phyloP scores from a whole-genome alignment of 92 coral and sea anemone species.

The Actinostola sp. region DNA sequence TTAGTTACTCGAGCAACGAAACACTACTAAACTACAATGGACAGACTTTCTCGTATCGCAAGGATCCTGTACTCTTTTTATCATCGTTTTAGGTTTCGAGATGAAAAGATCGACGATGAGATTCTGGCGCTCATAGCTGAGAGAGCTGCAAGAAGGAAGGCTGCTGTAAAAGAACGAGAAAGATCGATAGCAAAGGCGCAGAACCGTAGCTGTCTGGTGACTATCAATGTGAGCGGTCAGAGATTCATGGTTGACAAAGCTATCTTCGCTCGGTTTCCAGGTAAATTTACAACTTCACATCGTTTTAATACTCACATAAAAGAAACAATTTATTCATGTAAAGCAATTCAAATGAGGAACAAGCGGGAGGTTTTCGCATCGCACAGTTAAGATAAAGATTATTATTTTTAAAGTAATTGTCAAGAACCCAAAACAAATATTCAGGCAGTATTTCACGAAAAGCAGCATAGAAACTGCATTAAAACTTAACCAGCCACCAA shows the following conservation, averaged over 20 bases:
- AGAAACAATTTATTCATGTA: not conserved
- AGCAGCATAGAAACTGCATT: not conserved
- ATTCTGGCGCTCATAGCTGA: slow-evolving; percentile 33
- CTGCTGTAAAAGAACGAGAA: slow-evolving; percentile 29
- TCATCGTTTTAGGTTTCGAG: slow-evolving; percentile 43
- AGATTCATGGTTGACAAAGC: slow-evolving; percentile 69
- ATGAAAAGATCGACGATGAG: slow-evolving; percentile 48
- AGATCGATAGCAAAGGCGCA: slow-evolving; percentile 27
- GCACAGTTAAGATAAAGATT: not conserved
- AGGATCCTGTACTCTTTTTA: not conserved
- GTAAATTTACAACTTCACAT: slow-evolving; percentile 32
- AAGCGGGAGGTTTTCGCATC: not conserved
- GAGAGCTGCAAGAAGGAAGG: slow-evolving; percentile 39
- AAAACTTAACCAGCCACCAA: not conserved
- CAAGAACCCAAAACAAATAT: not conserved
- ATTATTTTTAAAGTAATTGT: no score
- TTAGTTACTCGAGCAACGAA: no score
- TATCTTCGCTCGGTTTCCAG: slow-evolving; percentile 86
- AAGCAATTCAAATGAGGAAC: not conserved
- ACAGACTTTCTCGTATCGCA: slow-evolving; percentile 1
- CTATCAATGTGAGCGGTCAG: slow-evolving; percentile 94
- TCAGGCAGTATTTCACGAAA: not conserved
- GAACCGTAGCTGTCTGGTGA: slow-evolving; percentile 42
- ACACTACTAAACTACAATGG: not conserved
- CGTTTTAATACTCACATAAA: no score